A percentile compares a stretch with the other conserved stretches of the same genome.
These are phyloP conservation scores for Brachionus asplanchnoidis DNA, from an alignment of 1,140 invertebrate species.

Conservation along the genomic window DNA sequence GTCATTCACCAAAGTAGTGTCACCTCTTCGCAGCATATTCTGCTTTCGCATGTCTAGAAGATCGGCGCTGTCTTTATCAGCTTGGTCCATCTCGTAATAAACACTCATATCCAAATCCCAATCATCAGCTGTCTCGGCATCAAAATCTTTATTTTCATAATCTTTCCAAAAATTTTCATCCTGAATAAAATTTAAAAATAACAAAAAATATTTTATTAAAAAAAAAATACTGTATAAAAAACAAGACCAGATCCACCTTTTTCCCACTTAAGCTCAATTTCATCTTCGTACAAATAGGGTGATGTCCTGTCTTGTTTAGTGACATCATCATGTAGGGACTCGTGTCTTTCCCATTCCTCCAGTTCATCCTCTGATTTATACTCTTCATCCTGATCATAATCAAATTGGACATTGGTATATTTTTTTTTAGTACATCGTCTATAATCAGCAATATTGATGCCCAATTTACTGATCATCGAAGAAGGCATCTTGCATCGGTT, in stretches of 20 bases:
- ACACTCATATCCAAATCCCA: constrained; percentile 64
- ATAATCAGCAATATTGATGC: constrained; percentile 45
- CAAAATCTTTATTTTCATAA: constrained; percentile 57
- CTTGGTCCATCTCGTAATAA: constrained; percentile 58
- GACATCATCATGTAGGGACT: constrained; percentile 63
- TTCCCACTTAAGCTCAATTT: constrained; percentile 64
- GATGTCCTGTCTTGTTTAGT: constrained; percentile 58
- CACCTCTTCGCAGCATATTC: constrained; percentile 49
- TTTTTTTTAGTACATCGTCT: constrained; percentile 39
- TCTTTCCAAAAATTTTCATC: constrained; percentile 42
- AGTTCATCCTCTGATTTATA: constrained; percentile 45
- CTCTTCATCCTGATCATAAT: constrained; percentile 46
- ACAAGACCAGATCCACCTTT: constrained; percentile 64
- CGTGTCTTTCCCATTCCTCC: constrained; percentile 60
- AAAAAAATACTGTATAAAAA: constrained; percentile 64
- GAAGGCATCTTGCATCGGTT: constrained; percentile 59
- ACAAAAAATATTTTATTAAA: constrained; percentile 55
- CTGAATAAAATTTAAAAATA: constrained; percentile 45
- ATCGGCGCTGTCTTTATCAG: constrained; percentile 59
- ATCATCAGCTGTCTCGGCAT: constrained; percentile 62
- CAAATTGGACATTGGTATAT: constrained; percentile 43
- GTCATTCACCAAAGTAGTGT: constrained; percentile 47
- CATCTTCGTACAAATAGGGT: constrained; percentile 60
- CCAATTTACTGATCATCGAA: constrained; percentile 60
- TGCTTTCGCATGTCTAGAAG: constrained; percentile 58